phyloP scores from a whole-genome alignment of 2,888 invertebrate species.

The Lingula anatina region DNA sequence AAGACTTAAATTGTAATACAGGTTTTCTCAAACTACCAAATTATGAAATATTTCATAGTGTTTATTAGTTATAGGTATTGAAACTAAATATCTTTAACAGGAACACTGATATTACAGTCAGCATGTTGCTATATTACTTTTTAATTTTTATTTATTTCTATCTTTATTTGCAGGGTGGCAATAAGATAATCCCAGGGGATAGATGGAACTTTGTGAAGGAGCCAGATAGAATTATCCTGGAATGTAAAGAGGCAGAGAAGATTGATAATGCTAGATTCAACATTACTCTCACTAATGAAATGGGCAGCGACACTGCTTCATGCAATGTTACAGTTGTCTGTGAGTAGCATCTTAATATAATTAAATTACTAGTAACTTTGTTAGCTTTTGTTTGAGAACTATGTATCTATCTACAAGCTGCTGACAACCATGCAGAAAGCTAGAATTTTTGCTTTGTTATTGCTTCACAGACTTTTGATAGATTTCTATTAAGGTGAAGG shows the following conservation, averaged over 20 bases:
- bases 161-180: conserved; percentile 62
- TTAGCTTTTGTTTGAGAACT: no score
- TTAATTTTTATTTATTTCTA: conserved; percentile 1
- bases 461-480: no score
- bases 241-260: conserved; percentile 73
- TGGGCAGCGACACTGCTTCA: conserved; percentile 86
- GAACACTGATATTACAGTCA: not conserved
- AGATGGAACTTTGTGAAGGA: conserved; percentile 68
- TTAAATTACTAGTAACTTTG: not conserved
- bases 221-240: conserved; percentile 36
- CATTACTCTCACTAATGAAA: conserved; percentile 80
- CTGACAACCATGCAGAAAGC: no score
- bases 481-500: no score
- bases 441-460: no score
- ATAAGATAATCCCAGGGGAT: conserved; percentile 68
- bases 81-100: not conserved
- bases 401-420: no score
- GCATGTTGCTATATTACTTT: not conserved
- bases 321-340: conserved; percentile 73
- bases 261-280: conserved; percentile 91
- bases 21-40: no score
- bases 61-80: no score
- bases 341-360: no score
- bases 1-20: no score
- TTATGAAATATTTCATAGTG: no score